Percentiles rank a stretch among this genome's conserved stretches.
Conservation (phyloP, 2,888 invertebrate species). For the Proisotoma minuta region DNA sequence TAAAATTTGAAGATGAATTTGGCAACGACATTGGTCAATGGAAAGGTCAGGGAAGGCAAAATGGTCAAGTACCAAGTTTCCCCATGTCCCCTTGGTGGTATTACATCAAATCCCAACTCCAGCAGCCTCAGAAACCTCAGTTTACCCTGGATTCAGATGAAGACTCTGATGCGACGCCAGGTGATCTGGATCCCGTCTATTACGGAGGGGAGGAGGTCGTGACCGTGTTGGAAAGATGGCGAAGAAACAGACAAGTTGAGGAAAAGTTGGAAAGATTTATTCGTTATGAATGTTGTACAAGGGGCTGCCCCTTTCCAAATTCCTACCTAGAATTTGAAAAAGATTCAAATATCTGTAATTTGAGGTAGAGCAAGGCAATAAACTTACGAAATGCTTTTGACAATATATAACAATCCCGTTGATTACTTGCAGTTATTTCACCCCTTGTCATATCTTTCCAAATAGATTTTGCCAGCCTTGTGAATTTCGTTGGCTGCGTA, state of each 20-base stretch:
- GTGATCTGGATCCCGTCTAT: neutral
- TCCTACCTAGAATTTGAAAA: constrained; percentile 17
- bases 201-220: constrained; percentile 21
- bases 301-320: constrained; percentile 18
- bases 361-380: neutral
- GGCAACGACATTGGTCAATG: constrained; percentile 4
- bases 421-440: no score
- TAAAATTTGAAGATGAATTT: constrained; percentile 2
- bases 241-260: constrained; percentile 7
- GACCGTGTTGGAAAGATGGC: constrained; percentile 21
- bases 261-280: constrained; percentile 12
- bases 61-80: no score
- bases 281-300: constrained; percentile 8
- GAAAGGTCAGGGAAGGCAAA: neutral
- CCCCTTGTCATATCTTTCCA: no score
- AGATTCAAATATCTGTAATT: constrained; percentile 13
- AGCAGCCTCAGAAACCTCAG: neutral
- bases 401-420: no score
- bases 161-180: neutral
- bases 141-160: neutral
- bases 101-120: neutral
- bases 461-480: no score
- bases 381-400: no score
- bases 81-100: constrained; percentile 1
- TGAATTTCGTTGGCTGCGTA: no score